These are phyloP conservation scores for Oreochromis aureus DNA, from an alignment of 2,113 vertebrate genomes.

Conservation along the genomic window DNA sequence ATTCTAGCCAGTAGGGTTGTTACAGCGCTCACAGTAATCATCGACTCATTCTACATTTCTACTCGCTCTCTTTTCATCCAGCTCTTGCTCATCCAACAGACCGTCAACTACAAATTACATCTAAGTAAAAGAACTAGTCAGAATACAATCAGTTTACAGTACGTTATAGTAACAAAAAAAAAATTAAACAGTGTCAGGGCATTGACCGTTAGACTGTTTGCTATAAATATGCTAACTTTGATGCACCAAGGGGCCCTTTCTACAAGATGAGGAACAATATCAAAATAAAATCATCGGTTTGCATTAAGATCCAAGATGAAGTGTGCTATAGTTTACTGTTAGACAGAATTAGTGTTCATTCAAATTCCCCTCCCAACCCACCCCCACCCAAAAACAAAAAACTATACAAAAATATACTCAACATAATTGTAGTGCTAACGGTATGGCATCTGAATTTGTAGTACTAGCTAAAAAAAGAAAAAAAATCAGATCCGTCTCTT, in stretches of 20 bases:
- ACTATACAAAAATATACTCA: slow-evolving; percentile 43
- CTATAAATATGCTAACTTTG: slow-evolving; percentile 21
- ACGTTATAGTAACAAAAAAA: not conserved
- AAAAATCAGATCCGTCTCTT: slow-evolving; percentile 40
- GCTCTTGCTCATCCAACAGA: slow-evolving; percentile 35
- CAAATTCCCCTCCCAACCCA: not conserved
- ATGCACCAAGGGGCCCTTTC: slow-evolving; percentile 34
- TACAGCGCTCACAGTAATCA: slow-evolving; percentile 1
- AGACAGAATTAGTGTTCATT: slow-evolving; percentile 22
- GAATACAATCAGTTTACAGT: slow-evolving; percentile 28
- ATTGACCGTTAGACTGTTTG: not conserved
- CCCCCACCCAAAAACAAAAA: not conserved
- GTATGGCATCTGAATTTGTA: slow-evolving; percentile 37
- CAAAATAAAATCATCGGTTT: slow-evolving; percentile 37
- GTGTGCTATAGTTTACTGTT: slow-evolving; percentile 23
- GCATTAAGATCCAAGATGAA: slow-evolving; percentile 15
- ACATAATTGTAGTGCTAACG: slow-evolving; percentile 37
- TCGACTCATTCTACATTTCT: slow-evolving; percentile 14
- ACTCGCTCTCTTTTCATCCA: slow-evolving; percentile 49
- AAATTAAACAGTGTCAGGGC: slow-evolving; percentile 8
- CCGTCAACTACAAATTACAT: slow-evolving; percentile 13
- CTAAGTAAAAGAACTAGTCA: slow-evolving; percentile 16
- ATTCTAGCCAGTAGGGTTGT: not conserved
- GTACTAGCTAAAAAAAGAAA: slow-evolving; percentile 44
- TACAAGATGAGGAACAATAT: slow-evolving; percentile 42